Evolutionary conservation across 2,888 invertebrate genomes (phyloP).

Genomic region (Xestia ashworthii): DNA sequence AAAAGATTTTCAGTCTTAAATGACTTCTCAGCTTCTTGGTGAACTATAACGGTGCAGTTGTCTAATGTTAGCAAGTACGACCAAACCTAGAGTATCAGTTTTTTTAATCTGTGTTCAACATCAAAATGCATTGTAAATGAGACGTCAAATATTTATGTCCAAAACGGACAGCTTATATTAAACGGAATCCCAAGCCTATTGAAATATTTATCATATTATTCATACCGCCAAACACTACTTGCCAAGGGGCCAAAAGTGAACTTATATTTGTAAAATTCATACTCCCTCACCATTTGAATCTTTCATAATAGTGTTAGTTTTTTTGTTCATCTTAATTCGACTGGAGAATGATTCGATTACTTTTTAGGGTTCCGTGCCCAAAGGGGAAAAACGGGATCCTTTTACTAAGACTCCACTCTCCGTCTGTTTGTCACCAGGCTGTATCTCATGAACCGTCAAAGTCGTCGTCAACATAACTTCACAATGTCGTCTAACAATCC

Average conservation of each 20-base stretch:
- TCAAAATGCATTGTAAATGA: not conserved
- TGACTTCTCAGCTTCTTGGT: too few species aligned
- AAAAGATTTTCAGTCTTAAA: not conserved
- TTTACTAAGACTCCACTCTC: too few species aligned
- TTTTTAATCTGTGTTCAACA: not conserved
- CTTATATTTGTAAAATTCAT: constrained; percentile 23
- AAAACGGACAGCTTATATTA: constrained; percentile 32
- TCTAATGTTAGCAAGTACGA: not conserved
- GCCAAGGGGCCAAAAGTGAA: constrained; percentile 12
- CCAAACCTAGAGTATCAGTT: not conserved
- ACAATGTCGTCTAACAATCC: too few species aligned
- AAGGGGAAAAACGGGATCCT: too few species aligned
- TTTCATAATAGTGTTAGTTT: not conserved
- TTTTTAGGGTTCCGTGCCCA: not conserved
- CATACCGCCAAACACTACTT: constrained; percentile 8
- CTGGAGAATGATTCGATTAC: not conserved
- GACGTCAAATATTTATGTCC: not conserved
- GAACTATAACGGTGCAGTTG: not conserved
- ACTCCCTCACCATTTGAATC: constrained; percentile 7
- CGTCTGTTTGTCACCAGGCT: too few species aligned
- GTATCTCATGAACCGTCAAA: too few species aligned
- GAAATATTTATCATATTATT: constrained; percentile 42
- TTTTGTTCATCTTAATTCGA: not conserved
- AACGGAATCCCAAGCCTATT: constrained; percentile 11
- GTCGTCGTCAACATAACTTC: too few species aligned